Base-by-base conservation (phyloP, 2,113 vertebrate genomes). In the Calidris pugnax region DNA sequence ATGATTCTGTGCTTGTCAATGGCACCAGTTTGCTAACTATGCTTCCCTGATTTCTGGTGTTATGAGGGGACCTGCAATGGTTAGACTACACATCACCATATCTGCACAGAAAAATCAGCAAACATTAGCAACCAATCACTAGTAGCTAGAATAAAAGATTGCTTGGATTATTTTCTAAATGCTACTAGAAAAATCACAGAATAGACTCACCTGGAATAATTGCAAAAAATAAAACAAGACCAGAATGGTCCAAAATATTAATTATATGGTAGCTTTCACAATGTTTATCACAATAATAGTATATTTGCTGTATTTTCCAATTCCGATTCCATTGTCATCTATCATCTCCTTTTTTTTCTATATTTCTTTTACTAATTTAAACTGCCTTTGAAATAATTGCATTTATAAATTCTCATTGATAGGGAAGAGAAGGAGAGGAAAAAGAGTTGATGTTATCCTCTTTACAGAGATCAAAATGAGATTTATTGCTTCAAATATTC, bases 401-500 rank as follows among this genome's bases (percentile, higher is more conserved):
- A 82, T 89, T 94, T 90, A 77, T 73, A 79, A 89, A 96, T 83
- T 79, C 60, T 73, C 32, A 57, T 78, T 77, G 57, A 73, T 21
- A 93, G 19, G 81, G 21, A 71, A 73, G 45, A 85, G 17, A 16
- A 55, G 22, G 35, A 76, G 26, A 80, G 17, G 59, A 69, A 89
- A 93, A 51, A 69, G 67, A 80, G 30, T 27, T 83, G 22, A 81
- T 55, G 59, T 72, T 35, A 81, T 74, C 35, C 17, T 32, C 69
- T 41, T 90, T 50, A 30, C 11, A 92, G 56, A 82, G 30, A 83
- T 89, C 78, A 92, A 95, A 94, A 88, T 69, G 55, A 57, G 32
- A 68, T 90, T 48, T 84, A 67, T 67, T 92, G 22, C 78, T 94
- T 92, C 80, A 71, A 77, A 59, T 75, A 81, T 91, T 78, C 87